Base-by-base conservation (phyloP, 1,140 invertebrate species). In the Hormaphis cornu region DNA sequence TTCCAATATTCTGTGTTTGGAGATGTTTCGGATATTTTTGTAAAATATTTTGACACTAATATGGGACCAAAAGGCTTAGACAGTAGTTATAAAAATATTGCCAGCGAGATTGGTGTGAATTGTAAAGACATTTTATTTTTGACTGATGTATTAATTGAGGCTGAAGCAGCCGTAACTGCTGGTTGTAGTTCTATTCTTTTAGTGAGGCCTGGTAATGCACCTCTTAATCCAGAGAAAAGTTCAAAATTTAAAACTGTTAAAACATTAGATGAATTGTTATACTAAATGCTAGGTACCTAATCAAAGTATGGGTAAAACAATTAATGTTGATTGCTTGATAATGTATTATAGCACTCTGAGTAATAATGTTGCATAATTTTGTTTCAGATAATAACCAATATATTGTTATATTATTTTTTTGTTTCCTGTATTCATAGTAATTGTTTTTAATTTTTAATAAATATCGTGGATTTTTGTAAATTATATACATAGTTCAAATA, bases 121-220 rank as follows among this genome's bases (percentile, higher is more conserved):
- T 76, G 87, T 20, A 80, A 83, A 24, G 82, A 91, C 53, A 83
- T 94, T 46, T 74, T 95, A 1, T 97, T 95, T 76, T 80, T 95
- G 0, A 95, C 91, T 42, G 93, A 96, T 79, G 80, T 88, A 76
- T 80, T 86, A 12, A 86, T 86, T 91, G 92, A 95, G 80, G 91
- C 87, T 0, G 81, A 84, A 76, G 92, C 93, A 73, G 92, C 92
- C 4, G 81, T 81, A 33, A 78, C 80, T 48, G 88, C 89, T 2
- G 91, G 90, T 9, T 73, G 93, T 54, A 79, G 82, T 40, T 79
- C 83, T 24, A 79, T 84, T 2, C 74, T 96, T 20, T 83, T 93
- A 0, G 78, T 82, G 56, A 84, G 93, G 50, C 86, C 89, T 69
- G 92, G 90, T 30, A 93, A 93, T 77, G 82, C 82, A 1, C 78